Base-by-base conservation (phyloP, 2,888 invertebrate species). In the Cataglyphis cursor region DNA sequence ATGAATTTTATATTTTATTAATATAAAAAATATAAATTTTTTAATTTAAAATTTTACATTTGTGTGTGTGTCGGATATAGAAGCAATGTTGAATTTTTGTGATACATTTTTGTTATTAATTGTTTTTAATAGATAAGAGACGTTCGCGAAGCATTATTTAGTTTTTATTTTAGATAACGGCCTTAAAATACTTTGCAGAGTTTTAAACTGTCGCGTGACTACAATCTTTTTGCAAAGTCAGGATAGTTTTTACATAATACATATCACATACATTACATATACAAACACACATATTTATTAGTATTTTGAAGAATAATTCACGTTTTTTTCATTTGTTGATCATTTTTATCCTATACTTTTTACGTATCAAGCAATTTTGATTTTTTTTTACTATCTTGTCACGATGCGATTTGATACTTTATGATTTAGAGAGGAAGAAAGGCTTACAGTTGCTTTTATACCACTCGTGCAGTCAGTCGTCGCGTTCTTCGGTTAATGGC, bases 401-500 rank as follows among this genome's bases (percentile, higher is more conserved):
- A 80, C 61, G 51, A 61, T 28, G 82, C 68, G 31, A 82, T 82
- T 78, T 44, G 21, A 31, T 64, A 3, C 35, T 82, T 61, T 78
- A 64, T 61, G 38, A 6, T 38, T 54, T 28, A 44, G 78, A 54
- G 44, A 65, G 64, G 78, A 48, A 76, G 78, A 59, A 82, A 82
- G 57, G 57, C 41, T 57, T 18, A 44, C 41, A 31, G 57, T 41
- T 74, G 64, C 78, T 82, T 82, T 82, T 64, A 64, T 66, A 8
- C 31, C 21, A 54, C 54, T 74, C 74, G 64, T 35, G 65, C 9
- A 81, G 75, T 44, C 81, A 62, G 81, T 57, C 35, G 62, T 44
- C 57, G 65, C 44, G 80, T 44, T 66, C 81, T 61, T 76, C 78
- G 76, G 64, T 78, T 82, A 82, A 82, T 82, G 65, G 80, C 78